phyloP scores from a whole-genome alignment of 2,888 invertebrate genomes.

The Tinea semifulvella region DNA sequence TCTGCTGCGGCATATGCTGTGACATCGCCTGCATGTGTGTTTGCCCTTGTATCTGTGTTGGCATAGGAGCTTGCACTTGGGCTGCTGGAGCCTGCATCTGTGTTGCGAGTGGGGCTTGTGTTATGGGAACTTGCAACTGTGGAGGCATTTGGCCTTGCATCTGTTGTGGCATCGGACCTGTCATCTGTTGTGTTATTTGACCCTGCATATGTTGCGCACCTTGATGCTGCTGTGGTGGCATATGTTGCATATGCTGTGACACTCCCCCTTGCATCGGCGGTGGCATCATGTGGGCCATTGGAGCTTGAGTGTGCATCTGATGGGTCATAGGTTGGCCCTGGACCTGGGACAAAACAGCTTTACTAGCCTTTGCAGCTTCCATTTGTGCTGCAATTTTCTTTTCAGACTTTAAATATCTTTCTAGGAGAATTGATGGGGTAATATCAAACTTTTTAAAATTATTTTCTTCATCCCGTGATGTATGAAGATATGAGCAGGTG shows the following conservation, averaged over 20 bases:
- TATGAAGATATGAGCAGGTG: constrained; percentile 44
- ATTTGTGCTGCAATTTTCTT: background rate
- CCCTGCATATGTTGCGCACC: background rate
- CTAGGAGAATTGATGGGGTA: constrained; percentile 37
- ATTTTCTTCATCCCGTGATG: constrained; percentile 40
- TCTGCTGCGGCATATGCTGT: too few relatives aligned
- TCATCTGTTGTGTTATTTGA: background rate
- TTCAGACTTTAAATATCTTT: constrained; percentile 31
- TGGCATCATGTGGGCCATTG: background rate
- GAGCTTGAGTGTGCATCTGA: background rate
- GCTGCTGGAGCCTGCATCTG: background rate
- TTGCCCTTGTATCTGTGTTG: too few relatives aligned
- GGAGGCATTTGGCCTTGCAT: background rate
- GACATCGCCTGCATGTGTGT: too few relatives aligned
- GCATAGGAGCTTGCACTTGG: too few relatives aligned
- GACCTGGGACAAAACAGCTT: background rate
- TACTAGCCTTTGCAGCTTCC: background rate
- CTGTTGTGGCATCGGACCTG: background rate
- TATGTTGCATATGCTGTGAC: background rate
- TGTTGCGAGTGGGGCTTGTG: background rate
- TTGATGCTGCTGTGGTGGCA: background rate
- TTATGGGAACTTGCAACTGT: background rate
- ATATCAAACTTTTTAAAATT: constrained; percentile 34
- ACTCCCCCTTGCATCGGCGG: background rate
- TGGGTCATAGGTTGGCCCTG: background rate